Conservation (phyloP, 2,113 vertebrate species). For the Platanista minor region DNA sequence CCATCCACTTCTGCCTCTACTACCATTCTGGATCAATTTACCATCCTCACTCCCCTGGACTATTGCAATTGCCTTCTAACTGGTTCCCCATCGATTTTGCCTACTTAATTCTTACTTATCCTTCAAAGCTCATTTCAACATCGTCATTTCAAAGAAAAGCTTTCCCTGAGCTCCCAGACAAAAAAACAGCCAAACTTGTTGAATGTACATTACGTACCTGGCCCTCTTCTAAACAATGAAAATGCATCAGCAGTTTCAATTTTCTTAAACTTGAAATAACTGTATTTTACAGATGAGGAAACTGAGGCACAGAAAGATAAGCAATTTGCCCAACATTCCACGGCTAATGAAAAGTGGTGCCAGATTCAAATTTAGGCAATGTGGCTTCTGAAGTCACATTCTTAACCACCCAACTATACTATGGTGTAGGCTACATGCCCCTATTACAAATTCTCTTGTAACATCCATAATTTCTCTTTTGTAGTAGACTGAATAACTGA, state of each 20-base stretch:
- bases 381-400: not conserved
- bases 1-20: not conserved
- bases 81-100: not conserved
- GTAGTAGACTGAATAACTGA: not conserved
- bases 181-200: not conserved
- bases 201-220: not conserved
- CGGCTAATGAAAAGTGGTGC: not conserved
- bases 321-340: not conserved
- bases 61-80: not conserved
- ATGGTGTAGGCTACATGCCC: not conserved
- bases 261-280: constrained; percentile 28
- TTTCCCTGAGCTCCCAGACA: not conserved
- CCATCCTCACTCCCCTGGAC: not conserved
- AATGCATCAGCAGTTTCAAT: not conserved
- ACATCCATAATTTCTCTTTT: not conserved
- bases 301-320: not conserved
- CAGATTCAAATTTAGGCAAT: not conserved
- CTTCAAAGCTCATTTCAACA: constrained; percentile 16
- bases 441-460: constrained; percentile 21
- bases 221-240: not conserved
- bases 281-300: constrained; percentile 29
- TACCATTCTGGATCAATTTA: not conserved
- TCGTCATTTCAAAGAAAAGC: constrained; percentile 1
- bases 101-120: not conserved
- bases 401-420: not conserved